Evolutionary conservation across 2,113 vertebrate species (phyloP).

Genomic region (Strix aluco): DNA sequence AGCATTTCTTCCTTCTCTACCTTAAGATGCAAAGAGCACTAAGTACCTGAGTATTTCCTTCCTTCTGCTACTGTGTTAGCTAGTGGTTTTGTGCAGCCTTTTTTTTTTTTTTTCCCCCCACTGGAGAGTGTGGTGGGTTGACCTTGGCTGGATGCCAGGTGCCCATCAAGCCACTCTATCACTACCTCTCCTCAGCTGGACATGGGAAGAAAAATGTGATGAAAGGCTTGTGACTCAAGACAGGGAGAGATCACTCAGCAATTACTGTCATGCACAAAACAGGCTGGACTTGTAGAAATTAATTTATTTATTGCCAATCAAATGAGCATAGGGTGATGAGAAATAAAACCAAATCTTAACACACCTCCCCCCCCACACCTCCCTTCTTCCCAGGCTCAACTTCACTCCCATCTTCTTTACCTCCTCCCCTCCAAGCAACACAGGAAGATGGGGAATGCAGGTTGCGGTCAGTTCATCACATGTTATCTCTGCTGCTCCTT

Average conservation of each 20-base stretch:
- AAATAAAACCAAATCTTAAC: not conserved
- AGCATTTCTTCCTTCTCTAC: not conserved
- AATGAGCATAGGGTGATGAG: not conserved
- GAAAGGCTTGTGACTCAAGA: not conserved
- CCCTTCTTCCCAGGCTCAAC: not conserved
- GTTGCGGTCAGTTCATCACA: not conserved
- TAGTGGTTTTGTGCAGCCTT: not conserved
- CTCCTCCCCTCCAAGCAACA: not conserved
- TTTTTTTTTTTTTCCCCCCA: not conserved
- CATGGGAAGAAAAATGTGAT: not conserved
- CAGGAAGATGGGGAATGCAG: not conserved
- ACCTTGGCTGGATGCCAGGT: not conserved
- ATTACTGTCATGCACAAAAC: not conserved
- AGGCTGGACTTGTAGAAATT: not conserved
- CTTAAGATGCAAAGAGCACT: not conserved
- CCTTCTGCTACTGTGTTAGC: not conserved
- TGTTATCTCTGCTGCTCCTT: not conserved
- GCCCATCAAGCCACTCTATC: not conserved
- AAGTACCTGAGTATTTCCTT: not conserved
- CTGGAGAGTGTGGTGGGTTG: not conserved
- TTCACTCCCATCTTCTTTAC: not conserved
- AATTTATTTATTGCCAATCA: not conserved
- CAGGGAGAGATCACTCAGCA: not conserved
- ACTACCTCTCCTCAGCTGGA: not conserved
- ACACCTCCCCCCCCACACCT: no score